Percentiles rank a stretch among this genome's conserved stretches.
phyloP scores from a whole-genome alignment of 2,888 invertebrate genomes.

The Argyresthia goedartella region DNA sequence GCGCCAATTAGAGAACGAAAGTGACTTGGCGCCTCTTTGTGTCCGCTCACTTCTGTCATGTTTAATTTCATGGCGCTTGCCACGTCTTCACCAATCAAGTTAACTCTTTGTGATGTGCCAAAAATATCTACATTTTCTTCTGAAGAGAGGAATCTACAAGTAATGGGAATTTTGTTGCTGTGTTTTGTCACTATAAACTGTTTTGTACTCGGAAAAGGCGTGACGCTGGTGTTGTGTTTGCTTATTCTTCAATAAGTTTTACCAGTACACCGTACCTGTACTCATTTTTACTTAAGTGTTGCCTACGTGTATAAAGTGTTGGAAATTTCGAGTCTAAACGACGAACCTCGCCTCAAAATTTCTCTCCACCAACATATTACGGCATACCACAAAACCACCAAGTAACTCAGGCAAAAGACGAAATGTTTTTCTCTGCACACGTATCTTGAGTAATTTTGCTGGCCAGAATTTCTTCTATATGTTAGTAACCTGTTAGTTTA shows the following conservation, averaged over 20 bases:
- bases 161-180: neutral
- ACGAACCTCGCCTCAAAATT: neutral
- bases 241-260: neutral
- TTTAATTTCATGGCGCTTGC: slow-evolving; percentile 45
- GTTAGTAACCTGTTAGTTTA: too few species aligned
- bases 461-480: too few species aligned
- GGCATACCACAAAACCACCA: neutral
- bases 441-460: too few species aligned
- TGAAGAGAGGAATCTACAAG: too few species aligned
- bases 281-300: too few species aligned
- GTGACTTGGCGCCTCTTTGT: slow-evolving; percentile 40
- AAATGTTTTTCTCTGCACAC: neutral
- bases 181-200: neutral
- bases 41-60: slow-evolving; percentile 48
- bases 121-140: neutral
- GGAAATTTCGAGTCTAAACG: neutral
- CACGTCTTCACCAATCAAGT: slow-evolving; percentile 37
- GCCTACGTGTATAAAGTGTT: too few species aligned
- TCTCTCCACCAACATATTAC: slow-evolving; percentile 1
- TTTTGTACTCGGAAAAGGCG: neutral
- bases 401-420: neutral
- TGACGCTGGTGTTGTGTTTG: neutral
- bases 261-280: neutral
- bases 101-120: slow-evolving; percentile 16
- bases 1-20: slow-evolving; percentile 45